phyloP scores from a whole-genome alignment of 1,140 invertebrate genomes.

The Sarcophaga bullata region DNA sequence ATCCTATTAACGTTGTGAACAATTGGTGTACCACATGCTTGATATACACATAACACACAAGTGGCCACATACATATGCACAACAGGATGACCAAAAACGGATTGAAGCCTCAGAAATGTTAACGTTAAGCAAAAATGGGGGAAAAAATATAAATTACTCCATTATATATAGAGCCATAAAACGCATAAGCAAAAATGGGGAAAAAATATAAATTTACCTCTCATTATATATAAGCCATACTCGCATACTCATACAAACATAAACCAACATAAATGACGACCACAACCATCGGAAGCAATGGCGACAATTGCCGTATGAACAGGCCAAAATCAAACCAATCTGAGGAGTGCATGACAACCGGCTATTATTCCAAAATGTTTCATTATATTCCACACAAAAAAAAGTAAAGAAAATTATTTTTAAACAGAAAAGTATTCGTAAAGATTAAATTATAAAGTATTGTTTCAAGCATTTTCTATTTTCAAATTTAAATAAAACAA shows the following conservation, averaged over 20 bases:
- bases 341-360: background rate
- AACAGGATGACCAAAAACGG: background rate
- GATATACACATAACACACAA: too few relatives aligned
- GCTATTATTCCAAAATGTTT: slow-evolving; percentile 2
- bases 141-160: too few relatives aligned
- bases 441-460: too few relatives aligned
- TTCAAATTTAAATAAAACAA: too few relatives aligned
- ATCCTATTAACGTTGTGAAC: background rate
- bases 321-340: background rate
- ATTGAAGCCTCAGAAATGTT: background rate
- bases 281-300: too few relatives aligned
- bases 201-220: slow-evolving; percentile 8
- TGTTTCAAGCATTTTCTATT: too few relatives aligned
- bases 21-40: background rate
- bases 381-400: background rate
- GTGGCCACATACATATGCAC: background rate
- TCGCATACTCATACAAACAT: too few relatives aligned
- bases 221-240: slow-evolving; percentile 5
- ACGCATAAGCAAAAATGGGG: too few relatives aligned
- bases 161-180: slow-evolving; percentile 6
- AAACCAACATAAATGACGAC: too few relatives aligned
- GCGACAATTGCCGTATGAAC: background rate
- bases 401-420: background rate
- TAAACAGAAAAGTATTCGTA: too few relatives aligned
- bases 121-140: background rate